Conservation (phyloP, 1,140 invertebrate genomes). For the Drosophila nigromelanica region DNA sequence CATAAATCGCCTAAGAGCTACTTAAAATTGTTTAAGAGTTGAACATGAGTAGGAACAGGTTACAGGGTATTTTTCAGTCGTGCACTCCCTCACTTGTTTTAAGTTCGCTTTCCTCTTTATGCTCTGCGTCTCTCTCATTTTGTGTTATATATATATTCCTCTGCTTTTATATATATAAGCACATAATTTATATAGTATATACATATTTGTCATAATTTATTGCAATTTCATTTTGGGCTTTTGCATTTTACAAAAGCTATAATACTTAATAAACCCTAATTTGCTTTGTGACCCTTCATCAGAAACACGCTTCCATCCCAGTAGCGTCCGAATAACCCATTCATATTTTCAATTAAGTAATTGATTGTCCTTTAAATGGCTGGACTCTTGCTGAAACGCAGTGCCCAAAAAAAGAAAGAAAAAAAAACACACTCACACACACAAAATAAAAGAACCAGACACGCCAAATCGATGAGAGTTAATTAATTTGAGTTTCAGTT, state of each 20-base stretch:
- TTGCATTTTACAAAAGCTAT: slow-evolving; percentile 16
- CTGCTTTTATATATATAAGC: not conserved
- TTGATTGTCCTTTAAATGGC: slow-evolving; percentile 64
- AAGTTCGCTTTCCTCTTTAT: too few species aligned
- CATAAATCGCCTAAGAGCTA: too few species aligned
- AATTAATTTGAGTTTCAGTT: slow-evolving; percentile 67
- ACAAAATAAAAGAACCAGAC: not conserved
- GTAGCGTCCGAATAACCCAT: slow-evolving; percentile 6
- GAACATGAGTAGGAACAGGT: too few species aligned
- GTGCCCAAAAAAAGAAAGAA: not conserved
- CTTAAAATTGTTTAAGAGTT: too few species aligned
- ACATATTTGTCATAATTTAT: slow-evolving; percentile 25
- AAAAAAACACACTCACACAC: not conserved
- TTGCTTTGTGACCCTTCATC: slow-evolving; percentile 15
- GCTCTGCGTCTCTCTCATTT: too few species aligned
- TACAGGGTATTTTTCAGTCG: too few species aligned
- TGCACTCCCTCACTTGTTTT: too few species aligned
- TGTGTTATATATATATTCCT: too few species aligned
- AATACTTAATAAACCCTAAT: slow-evolving; percentile 39
- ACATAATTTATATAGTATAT: not conserved
- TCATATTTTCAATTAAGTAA: slow-evolving; percentile 77
- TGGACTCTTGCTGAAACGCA: slow-evolving; percentile 1
- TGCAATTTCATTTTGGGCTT: slow-evolving; percentile 22
- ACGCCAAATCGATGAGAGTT: slow-evolving; percentile 69
- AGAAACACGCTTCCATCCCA: too few species aligned